These are phyloP conservation scores for Pteruthius melanotis DNA, from an alignment of 2,113 vertebrate species.

Conservation along the genomic window DNA sequence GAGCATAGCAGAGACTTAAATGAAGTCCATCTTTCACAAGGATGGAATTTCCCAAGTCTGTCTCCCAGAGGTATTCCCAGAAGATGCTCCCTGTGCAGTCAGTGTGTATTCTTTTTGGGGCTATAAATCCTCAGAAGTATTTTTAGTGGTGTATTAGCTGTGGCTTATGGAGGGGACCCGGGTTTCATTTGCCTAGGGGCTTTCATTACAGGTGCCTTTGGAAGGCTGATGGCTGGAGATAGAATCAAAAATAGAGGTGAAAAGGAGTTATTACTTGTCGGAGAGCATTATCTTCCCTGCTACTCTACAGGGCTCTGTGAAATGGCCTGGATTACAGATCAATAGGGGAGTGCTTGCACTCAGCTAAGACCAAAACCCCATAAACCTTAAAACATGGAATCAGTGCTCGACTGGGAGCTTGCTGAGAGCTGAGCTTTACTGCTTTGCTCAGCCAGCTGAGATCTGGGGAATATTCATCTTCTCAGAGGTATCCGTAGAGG, in stretches of 20 bases:
- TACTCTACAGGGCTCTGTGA: not conserved
- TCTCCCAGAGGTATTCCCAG: not conserved
- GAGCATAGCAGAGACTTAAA: not conserved
- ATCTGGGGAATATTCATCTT: not conserved
- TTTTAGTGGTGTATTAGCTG: not conserved
- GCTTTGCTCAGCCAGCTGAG: not conserved
- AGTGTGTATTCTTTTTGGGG: not conserved
- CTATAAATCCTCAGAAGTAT: not conserved
- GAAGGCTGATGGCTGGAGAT: not conserved
- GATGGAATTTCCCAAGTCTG: not conserved
- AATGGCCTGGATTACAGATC: not conserved
- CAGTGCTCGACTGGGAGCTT: not conserved
- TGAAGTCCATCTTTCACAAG: not conserved
- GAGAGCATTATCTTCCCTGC: constrained; percentile 1
- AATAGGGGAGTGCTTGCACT: not conserved
- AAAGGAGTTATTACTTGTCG: constrained; percentile 14
- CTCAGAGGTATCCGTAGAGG: not conserved
- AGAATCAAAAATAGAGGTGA: constrained; percentile 18
- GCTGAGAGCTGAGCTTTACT: not conserved
- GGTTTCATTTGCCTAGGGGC: not conserved
- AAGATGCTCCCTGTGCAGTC: not conserved
- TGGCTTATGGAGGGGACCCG: not conserved
- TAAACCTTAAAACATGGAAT: not conserved
- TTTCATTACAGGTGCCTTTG: constrained; percentile 16
- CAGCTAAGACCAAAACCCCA: not conserved